Base-by-base conservation (phyloP, 2,888 invertebrate species). In the Stratiomys singularior region DNA sequence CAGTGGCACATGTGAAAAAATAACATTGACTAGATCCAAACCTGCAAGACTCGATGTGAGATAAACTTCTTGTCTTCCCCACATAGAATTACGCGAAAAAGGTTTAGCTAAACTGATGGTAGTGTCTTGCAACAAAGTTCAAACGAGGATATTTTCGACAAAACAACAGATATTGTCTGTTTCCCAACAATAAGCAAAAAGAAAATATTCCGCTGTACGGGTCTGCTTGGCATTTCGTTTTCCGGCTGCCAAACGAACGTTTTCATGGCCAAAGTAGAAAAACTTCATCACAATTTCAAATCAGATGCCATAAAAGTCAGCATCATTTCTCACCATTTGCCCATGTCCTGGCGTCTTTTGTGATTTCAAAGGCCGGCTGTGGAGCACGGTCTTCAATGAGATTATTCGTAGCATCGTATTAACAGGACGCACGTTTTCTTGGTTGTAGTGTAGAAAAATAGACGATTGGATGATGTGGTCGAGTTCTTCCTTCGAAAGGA, bases 281-380 rank as follows among this genome's bases (percentile, higher is more conserved):
- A 76, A 76, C 71, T 78, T 78, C 78, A 78, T 76, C 78, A 78
- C 76, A 78, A 78, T 78, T 78, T 78, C 78, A 78, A 78, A 78
- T 78, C 78, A 78, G 76, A 78, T 69, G 44, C 71, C 52, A 76
- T 71, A 76, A 76, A 78, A 78, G 72, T 77, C 69, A 77, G 69
- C 44, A 76, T 11, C 76, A 58, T 71, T 28, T 28, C 76, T 76
- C 66, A 64, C 58, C 77, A 60, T 76, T 71, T 56, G 63, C 60
- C n/a, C 56, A 60, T 58, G 30, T 30, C 44, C 74, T 60, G 74
- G 30, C 58, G 37, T 74, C 74, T 74, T 74, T 74, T 60, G 60
- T 74, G 58, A 74, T 69, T 46, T 46, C 69, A 27, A 47, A 69
- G 69, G 69, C 47, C 69, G 25, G 15, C 47, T 27, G 69, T 30